Conservation (phyloP, 2,113 vertebrate species). For the Sorex araneus region DNA sequence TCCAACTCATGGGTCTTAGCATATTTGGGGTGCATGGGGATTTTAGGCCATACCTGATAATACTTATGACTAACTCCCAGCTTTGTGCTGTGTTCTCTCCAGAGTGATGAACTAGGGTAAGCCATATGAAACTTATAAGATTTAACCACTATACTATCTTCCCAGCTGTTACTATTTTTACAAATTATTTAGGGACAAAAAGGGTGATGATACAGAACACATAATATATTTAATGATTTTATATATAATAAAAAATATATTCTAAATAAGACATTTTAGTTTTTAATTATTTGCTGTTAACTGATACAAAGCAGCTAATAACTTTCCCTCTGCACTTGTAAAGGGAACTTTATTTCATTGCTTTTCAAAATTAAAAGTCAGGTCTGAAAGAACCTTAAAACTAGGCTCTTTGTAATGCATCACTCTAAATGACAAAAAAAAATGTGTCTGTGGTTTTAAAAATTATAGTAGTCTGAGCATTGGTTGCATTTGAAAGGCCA, state of each 20-base stretch:
- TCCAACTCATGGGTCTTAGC: neutral
- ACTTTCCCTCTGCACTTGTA: constrained; percentile 54
- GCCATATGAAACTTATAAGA: no score
- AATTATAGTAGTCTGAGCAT: neutral
- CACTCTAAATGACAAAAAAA: constrained; percentile 18
- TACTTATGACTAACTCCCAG: no score
- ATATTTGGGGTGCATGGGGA: no score
- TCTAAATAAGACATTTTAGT: no score
- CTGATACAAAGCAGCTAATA: neutral
- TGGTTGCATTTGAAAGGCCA: constrained; percentile 22
- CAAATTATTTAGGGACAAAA: constrained; percentile 57
- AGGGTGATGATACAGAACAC: constrained; percentile 19
- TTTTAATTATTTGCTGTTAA: no score
- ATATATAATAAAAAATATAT: no score
- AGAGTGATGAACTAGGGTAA: no score
- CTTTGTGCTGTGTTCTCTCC: no score
- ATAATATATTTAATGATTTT: neutral
- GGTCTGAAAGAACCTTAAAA: constrained; percentile 65
- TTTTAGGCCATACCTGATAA: no score
- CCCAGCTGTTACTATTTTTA: constrained; percentile 1
- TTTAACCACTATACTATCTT: no score
- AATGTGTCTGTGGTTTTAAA: constrained; percentile 30
- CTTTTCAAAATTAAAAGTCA: constrained; percentile 57
- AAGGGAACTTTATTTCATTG: constrained; percentile 43
- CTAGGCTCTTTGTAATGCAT: neutral